Evolutionary conservation across 2,113 vertebrate species (phyloP).

Genomic region (Thomomys bottae): DNA sequence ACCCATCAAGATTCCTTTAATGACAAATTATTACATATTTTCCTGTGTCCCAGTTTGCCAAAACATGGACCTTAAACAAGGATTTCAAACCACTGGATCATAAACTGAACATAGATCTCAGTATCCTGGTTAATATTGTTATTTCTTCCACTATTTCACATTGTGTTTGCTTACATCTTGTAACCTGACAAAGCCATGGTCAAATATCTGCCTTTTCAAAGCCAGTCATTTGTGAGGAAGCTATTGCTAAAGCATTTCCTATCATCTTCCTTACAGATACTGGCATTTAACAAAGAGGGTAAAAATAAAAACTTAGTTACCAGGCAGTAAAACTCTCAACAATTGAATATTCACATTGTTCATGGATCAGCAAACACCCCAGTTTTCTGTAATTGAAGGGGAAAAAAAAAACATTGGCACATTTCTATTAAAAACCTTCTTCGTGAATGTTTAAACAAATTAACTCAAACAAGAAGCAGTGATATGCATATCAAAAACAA

Average conservation of each 20-base stretch:
- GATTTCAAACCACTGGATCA: background rate
- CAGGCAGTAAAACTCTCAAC: slow-evolving; percentile 54
- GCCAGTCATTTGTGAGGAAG: slow-evolving; percentile 32
- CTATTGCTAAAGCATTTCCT: slow-evolving; percentile 2
- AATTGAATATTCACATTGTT: slow-evolving; percentile 69
- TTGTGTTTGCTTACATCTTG: slow-evolving; percentile 23
- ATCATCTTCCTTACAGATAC: slow-evolving; percentile 30
- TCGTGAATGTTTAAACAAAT: slow-evolving; percentile 79
- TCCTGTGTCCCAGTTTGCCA: background rate
- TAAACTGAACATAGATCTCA: background rate
- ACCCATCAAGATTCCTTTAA: background rate
- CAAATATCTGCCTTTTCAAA: background rate
- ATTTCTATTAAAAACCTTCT: slow-evolving; percentile 76
- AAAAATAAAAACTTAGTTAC: slow-evolving; percentile 32
- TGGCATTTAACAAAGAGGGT: slow-evolving; percentile 47
- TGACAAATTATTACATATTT: background rate
- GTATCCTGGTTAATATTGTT: background rate
- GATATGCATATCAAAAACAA: slow-evolving; percentile 73
- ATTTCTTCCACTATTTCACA: background rate
- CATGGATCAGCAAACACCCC: slow-evolving; percentile 55
- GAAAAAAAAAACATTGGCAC: slow-evolving; percentile 57
- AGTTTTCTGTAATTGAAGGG: slow-evolving; percentile 73
- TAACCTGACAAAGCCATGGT: background rate
- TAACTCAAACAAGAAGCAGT: slow-evolving; percentile 72
- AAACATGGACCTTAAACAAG: background rate